phyloP scores from a whole-genome alignment of 2,113 vertebrate species.

The Rousettus leschenaultii region DNA sequence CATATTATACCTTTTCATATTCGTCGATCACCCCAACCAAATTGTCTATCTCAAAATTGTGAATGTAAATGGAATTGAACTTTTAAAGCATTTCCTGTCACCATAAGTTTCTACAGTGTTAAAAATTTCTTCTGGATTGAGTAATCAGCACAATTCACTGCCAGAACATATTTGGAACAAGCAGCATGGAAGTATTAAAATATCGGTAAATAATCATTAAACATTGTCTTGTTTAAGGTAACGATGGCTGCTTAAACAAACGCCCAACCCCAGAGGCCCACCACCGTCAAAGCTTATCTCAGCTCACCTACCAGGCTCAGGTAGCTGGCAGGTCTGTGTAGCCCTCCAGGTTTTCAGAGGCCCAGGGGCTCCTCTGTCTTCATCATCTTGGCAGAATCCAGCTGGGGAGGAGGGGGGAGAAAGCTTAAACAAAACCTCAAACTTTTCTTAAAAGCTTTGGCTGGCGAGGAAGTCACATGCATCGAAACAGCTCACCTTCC shows the following conservation, averaged over 20 bases:
- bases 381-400: background rate
- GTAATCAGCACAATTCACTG: background rate
- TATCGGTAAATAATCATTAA: background rate
- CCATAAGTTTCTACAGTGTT: background rate
- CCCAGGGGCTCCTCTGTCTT: too few relatives aligned
- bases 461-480: too few relatives aligned
- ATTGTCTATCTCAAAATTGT: background rate
- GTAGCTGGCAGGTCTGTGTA: too few relatives aligned
- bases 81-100: background rate
- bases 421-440: fast-evolving
- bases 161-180: background rate
- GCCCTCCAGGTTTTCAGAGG: background rate
- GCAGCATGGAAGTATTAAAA: background rate
- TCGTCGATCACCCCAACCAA: background rate
- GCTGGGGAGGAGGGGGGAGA: background rate
- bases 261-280: background rate
- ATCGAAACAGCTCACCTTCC: fast-evolving
- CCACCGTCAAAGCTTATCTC: too few relatives aligned
- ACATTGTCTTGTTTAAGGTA: background rate
- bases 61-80: background rate
- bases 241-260: background rate
- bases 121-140: background rate
- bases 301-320: too few relatives aligned
- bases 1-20: background rate
- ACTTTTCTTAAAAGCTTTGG: background rate